Base-by-base conservation (phyloP, 2,888 invertebrate species). In the Neoaliturus tenellus region DNA sequence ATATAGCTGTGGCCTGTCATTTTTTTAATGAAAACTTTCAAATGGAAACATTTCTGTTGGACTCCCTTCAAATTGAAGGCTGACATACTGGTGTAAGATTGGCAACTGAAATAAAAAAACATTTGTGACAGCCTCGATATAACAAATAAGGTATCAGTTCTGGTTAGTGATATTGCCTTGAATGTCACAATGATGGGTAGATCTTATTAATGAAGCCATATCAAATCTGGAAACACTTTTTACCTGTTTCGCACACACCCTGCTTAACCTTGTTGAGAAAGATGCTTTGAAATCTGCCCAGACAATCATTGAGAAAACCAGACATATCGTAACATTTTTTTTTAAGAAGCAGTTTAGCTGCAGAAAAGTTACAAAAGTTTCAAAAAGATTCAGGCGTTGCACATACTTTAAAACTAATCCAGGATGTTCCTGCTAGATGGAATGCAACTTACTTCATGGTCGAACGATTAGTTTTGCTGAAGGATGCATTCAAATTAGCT, bases 161-260 rank as follows among this genome's bases (percentile, higher is more conserved):
- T 67, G 10, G 62, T 81, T 5, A 62, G 41, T 41, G 81, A 67
- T 44, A 81, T 67, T 67, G 81, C 81, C 58, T 41, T 67, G 17
- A 81, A 81, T 78, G 44, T 78, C 10, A 78, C 44, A 48, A 48
- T n/a, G 71, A 39, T 10, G n/a, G 20, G 17, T 20, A 71, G 71
- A 20, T 31, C 51, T 80, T 20, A 10, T 55, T n/a, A 80, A 80
- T 20, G 44, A 17, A 6, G 58, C 58, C n/a, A 35, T 31, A 4
- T 17, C 10, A 8, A 51, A 80, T 10, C 33, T 80, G 17, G 35
- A 35, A 31, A 80, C 51, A 55, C 80, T 55, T 20, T 80, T 80
- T 17, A n/a, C 55, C 0, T 80, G 55, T 35, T 80, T 55, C 20
- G 55, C 55, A 10, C 80, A 55, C 23, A 80, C 80, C 17, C n/a